A percentile compares a stretch with the other conserved stretches of the same genome.
These are phyloP conservation scores for Lophochroa leadbeateri DNA, from an alignment of 2,113 vertebrate species.

Conservation along the genomic window DNA sequence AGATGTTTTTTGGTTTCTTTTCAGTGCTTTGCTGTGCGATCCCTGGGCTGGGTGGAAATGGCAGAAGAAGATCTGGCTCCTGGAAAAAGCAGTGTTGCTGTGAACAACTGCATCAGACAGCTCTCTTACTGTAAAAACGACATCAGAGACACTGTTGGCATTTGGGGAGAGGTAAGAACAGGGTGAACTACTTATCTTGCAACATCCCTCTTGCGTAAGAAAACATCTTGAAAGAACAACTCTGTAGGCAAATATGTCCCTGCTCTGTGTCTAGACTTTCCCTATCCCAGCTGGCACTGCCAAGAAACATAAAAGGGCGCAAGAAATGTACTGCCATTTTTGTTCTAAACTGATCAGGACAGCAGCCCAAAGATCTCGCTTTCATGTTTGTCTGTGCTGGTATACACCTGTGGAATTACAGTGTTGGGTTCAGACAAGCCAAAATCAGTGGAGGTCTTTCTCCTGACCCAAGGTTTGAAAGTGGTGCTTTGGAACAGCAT, in stretches of 20 bases:
- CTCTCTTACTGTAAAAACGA: slow-evolving; percentile 98
- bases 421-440: not conserved
- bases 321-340: not conserved
- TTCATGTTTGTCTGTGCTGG: not conserved
- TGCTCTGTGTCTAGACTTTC: not conserved
- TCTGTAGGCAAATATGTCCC: rapidly evolving
- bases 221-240: not conserved
- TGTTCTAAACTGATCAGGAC: not conserved
- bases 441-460: not conserved
- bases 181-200: not conserved
- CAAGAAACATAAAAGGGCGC: not conserved
- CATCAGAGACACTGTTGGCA: slow-evolving; percentile 92
- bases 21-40: slow-evolving; percentile 92
- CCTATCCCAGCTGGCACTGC: not conserved
- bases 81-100: slow-evolving; percentile 89
- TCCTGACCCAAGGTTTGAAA: not conserved
- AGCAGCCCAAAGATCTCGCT: not conserved
- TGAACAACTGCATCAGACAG: slow-evolving; percentile 96
- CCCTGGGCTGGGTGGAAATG: slow-evolving; percentile 97
- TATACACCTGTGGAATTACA: not conserved
- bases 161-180: slow-evolving; percentile 92
- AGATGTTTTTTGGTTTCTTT: not conserved
- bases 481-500: not conserved
- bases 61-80: slow-evolving; percentile 90
- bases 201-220: not conserved